phyloP scores from a whole-genome alignment of 1,140 invertebrate genomes.

The Stegodyphus mimosarum region DNA sequence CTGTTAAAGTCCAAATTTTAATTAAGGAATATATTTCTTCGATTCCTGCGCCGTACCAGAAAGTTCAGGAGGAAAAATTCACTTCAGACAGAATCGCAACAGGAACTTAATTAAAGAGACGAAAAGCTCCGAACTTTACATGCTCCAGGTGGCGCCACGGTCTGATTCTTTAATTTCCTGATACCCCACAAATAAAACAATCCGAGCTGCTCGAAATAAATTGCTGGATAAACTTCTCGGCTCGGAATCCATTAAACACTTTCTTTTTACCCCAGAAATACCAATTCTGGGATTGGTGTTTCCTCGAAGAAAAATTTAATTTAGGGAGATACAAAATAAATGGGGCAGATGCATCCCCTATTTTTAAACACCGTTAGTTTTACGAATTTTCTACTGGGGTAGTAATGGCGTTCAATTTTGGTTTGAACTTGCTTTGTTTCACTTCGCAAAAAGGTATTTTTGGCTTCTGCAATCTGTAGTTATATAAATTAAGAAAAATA shows the following conservation, averaged over 20 bases:
- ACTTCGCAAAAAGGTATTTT: too few species aligned
- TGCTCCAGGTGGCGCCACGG: constrained; percentile 15
- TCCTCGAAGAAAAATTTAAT: too few species aligned
- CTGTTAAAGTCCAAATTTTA: constrained; percentile 17
- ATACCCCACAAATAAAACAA: constrained; percentile 34
- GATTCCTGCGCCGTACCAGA: background rate
- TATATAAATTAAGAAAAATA: too few species aligned
- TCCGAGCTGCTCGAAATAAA: constrained; percentile 21
- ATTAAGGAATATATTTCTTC: constrained; percentile 34
- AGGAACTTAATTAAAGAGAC: constrained; percentile 41
- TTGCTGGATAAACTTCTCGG: constrained; percentile 31
- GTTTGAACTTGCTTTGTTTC: too few species aligned
- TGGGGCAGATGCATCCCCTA: too few species aligned
- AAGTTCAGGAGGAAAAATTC: constrained; percentile 8
- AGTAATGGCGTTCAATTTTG: too few species aligned
- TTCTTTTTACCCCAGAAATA: background rate
- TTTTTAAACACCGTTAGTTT: too few species aligned
- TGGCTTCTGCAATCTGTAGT: too few species aligned
- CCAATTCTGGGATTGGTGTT: too few species aligned
- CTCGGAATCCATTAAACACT: constrained; percentile 4
- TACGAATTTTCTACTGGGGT: too few species aligned
- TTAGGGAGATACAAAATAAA: too few species aligned
- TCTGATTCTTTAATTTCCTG: constrained; percentile 37
- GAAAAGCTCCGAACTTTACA: background rate
- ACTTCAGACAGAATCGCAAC: constrained; percentile 20